These are phyloP conservation scores for Agonopterix subpropinquella DNA, from an alignment of 2,888 invertebrate genomes.

Conservation along the genomic window DNA sequence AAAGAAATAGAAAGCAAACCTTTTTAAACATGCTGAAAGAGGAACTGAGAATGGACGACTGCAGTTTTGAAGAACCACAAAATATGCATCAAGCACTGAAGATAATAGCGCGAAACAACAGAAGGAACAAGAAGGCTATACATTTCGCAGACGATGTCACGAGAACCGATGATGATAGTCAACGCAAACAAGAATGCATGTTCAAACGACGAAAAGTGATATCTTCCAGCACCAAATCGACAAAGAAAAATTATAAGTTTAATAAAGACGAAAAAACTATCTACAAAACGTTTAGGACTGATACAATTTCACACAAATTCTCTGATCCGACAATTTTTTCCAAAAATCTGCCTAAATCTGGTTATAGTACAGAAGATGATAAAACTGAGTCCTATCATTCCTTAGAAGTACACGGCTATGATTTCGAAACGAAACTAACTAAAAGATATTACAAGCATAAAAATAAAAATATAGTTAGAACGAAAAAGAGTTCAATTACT, in stretches of 20 bases:
- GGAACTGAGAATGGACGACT: constrained; percentile 26
- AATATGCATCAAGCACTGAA: constrained; percentile 46
- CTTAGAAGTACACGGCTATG: neutral
- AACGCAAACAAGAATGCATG: constrained; percentile 12
- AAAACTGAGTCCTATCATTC: neutral
- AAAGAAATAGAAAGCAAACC: constrained; percentile 24
- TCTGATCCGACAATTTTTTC: no score
- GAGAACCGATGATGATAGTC: neutral
- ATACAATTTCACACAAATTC: no score
- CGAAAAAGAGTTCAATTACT: no score
- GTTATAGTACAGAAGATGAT: neutral
- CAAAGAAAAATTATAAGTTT: neutral
- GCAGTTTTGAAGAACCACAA: constrained; percentile 31
- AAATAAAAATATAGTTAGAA: no score
- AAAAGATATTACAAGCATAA: no score
- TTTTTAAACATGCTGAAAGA: constrained; percentile 39
- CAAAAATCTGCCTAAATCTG: no score
- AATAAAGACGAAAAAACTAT: no score
- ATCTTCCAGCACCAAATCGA: constrained; percentile 12
- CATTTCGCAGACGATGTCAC: neutral
- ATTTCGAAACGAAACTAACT: neutral
- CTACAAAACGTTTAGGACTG: no score
- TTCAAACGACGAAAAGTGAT: constrained; percentile 29
- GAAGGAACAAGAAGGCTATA: constrained; percentile 9
- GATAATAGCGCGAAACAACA: constrained; percentile 40